These are phyloP conservation scores for Chloroceryle amazona DNA, from an alignment of 2,797 vertebrate genomes.

Conservation along the genomic window DNA sequence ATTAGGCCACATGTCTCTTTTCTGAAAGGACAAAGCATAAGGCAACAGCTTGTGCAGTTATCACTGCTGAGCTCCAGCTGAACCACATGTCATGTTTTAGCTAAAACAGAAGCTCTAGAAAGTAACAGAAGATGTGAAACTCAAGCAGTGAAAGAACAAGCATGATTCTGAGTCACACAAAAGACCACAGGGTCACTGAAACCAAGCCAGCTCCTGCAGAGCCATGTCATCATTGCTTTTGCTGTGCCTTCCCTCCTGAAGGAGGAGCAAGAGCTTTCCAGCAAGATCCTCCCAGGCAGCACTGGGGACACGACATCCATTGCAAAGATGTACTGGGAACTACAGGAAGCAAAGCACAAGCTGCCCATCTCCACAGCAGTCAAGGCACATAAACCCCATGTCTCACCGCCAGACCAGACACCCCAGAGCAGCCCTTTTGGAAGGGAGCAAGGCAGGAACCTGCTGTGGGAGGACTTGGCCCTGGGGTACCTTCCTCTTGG, in stretches of 20 bases:
- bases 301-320: not conserved
- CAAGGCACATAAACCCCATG: not conserved
- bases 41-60: not conserved
- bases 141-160: not conserved
- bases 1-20: not conserved
- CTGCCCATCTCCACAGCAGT: not conserved
- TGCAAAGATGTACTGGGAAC: not conserved
- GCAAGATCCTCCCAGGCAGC: not conserved
- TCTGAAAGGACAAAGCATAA: not conserved
- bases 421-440: not conserved
- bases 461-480: not conserved
- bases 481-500: not conserved
- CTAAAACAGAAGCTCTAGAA: not conserved
- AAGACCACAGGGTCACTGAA: not conserved
- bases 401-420: not conserved
- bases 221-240: accelerated
- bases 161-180: not conserved
- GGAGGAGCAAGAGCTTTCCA: not conserved
- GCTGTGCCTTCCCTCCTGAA: not conserved
- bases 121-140: not conserved
- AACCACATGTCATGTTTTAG: not conserved
- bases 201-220: not conserved
- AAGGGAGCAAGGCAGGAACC: not conserved
- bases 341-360: not conserved
- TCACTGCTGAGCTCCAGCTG: not conserved